These are phyloP conservation scores for Syncerus caffer DNA, from an alignment of 2,797 vertebrate species.

Conservation along the genomic window DNA sequence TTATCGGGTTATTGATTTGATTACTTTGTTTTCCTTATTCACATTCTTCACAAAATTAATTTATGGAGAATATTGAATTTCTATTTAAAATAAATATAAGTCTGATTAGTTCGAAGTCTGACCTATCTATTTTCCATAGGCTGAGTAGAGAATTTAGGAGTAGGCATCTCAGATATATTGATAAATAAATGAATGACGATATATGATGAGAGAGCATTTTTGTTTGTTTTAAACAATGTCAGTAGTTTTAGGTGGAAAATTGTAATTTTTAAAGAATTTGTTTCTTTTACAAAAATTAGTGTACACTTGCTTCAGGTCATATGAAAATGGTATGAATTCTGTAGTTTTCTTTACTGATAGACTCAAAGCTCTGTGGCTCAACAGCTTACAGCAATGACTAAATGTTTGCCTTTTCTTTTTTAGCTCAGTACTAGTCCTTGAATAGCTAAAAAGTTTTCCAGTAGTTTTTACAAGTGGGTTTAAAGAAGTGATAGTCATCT, in stretches of 20 bases:
- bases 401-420: conserved; percentile 3
- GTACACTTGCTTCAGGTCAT: background rate
- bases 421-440: background rate
- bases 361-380: conserved; percentile 29
- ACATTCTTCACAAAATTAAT: conserved; percentile 42
- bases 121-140: background rate
- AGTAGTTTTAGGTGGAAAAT: background rate
- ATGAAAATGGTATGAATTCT: background rate
- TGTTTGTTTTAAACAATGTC: conserved; percentile 26
- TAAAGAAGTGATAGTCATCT: conserved; percentile 48
- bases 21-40: conserved; percentile 34
- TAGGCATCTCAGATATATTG: background rate
- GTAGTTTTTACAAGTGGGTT: conserved; percentile 59
- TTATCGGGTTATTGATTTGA: conserved; percentile 20
- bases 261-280: background rate
- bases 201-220: background rate
- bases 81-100: conserved; percentile 9
- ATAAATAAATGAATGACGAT: background rate
- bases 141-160: background rate
- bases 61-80: conserved; percentile 35
- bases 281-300: conserved; percentile 12
- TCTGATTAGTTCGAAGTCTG: background rate
- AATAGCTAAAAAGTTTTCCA: conserved; percentile 40
- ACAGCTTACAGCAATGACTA: conserved; percentile 6
- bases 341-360: conserved; percentile 1